These are phyloP conservation scores for Protobothrops mucrosquamatus DNA, from an alignment of 2,113 vertebrate species.

Conservation along the genomic window DNA sequence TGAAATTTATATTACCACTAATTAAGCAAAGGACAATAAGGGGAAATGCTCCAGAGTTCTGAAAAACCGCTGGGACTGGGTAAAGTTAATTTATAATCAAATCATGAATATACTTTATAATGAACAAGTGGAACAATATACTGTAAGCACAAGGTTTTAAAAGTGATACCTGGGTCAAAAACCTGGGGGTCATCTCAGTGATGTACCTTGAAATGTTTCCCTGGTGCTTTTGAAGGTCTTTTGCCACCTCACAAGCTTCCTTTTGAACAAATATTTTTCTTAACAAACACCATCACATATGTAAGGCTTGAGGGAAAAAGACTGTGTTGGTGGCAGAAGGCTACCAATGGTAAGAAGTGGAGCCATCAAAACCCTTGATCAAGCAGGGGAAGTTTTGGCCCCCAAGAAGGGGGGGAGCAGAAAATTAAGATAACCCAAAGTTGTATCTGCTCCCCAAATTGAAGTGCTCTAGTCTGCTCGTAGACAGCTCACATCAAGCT, in stretches of 20 bases:
- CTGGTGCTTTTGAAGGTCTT: neutral
- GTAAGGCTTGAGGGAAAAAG: neutral
- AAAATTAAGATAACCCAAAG: neutral
- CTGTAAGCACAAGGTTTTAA: constrained; percentile 42
- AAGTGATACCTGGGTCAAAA: neutral
- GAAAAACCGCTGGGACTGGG: constrained; percentile 45
- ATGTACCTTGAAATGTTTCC: neutral
- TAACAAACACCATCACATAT: neutral
- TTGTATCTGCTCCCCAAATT: neutral
- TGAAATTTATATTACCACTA: constrained; percentile 64
- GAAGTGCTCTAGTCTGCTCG: neutral
- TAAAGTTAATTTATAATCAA: constrained; percentile 55
- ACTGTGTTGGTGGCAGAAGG: neutral
- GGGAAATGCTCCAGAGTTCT: constrained; percentile 40
- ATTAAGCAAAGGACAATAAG: constrained; percentile 48
- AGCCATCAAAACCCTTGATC: neutral
- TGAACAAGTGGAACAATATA: constrained; percentile 31
- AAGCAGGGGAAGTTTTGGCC: neutral
- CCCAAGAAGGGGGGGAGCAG: neutral
- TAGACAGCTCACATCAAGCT: neutral
- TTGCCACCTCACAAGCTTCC: neutral
- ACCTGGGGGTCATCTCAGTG: neutral
- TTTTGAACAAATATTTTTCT: neutral
- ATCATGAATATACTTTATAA: constrained; percentile 55
- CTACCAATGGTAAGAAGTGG: neutral